Evolutionary conservation across 1,140 invertebrate species (phyloP).

Genomic region (Paraescarpia echinospica): DNA sequence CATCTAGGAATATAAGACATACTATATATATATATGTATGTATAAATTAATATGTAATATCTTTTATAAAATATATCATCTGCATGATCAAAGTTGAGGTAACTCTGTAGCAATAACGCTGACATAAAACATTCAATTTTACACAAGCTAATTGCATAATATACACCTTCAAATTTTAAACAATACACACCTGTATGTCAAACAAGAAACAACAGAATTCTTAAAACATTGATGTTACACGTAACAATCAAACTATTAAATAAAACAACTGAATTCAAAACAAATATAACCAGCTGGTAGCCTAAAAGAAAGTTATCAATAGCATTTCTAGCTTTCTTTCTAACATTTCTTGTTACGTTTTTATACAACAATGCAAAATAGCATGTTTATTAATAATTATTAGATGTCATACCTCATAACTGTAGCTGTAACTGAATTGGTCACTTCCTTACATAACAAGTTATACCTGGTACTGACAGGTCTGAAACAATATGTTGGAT

Average conservation of each 20-base stretch:
- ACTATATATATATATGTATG: too few relatives aligned
- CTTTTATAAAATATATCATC: not conserved
- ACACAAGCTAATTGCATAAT: not conserved
- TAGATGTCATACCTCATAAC: too few relatives aligned
- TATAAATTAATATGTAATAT: not conserved
- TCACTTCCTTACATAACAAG: not conserved
- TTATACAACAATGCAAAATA: not conserved
- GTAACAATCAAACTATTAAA: not conserved
- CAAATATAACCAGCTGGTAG: not conserved
- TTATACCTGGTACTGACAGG: not conserved
- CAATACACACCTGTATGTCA: not conserved
- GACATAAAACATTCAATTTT: not conserved
- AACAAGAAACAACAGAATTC: not conserved
- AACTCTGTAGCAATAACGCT: not conserved
- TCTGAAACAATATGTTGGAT: not conserved
- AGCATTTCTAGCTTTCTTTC: not conserved
- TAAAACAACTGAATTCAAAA: not conserved
- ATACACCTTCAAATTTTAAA: not conserved
- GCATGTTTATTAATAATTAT: too few relatives aligned
- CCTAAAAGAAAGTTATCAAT: constrained; percentile 6
- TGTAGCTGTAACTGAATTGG: not conserved
- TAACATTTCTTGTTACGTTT: not conserved
- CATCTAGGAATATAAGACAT: too few relatives aligned
- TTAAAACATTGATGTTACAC: not conserved
- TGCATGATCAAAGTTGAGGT: not conserved